Base-by-base conservation (phyloP, 2,113 vertebrate genomes). In the Spermophilus dauricus region DNA sequence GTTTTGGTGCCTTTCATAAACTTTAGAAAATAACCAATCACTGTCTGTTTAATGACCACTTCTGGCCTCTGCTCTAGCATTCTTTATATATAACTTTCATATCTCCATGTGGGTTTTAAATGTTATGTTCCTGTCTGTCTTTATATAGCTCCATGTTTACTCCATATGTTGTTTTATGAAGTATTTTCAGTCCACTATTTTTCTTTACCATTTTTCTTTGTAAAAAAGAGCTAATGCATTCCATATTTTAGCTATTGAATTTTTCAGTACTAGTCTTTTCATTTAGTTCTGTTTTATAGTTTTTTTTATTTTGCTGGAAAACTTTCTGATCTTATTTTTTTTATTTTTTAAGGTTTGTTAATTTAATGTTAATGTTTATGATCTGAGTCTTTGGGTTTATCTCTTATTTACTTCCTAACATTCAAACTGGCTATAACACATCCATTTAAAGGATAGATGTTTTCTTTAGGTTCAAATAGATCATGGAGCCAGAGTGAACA, bases 301-400 rank as follows among this genome's bases (percentile, higher is more conserved):
- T 91, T 70, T 91, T 70, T 20, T 48, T 10, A 2, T 83, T 61
- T 58, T 82, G 39, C 18, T 94, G 63, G 2, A 83, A 77, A 45
- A 34, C 42, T 69, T 69, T 1, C 32, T 17, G 56, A 39, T 58
- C 22, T 65, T 30, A 24, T n/a, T 7, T 96, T 7, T 96, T 89
- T 34, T 37, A 83, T 30, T 94, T 76, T 91, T 82, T 86, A 96
- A 76, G 13, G 5, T 48, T 76, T 65, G 48, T 61, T 91, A 82
- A 76, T 86, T 81, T 69, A 83, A 34, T 58, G 22, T 75, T 69
- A 83, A 34, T 75, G 28, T 32, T 75, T 37, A 69, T 58, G 5
- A 26, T 13, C 39, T 6, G 82, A 90, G 2, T 45, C 24, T 32
- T 28, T 91, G 84, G 30, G 26, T 8, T 78, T n/a, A 28, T 8